Conservation (phyloP, 2,797 vertebrate species). For the Melanotaenia pygmaea region DNA sequence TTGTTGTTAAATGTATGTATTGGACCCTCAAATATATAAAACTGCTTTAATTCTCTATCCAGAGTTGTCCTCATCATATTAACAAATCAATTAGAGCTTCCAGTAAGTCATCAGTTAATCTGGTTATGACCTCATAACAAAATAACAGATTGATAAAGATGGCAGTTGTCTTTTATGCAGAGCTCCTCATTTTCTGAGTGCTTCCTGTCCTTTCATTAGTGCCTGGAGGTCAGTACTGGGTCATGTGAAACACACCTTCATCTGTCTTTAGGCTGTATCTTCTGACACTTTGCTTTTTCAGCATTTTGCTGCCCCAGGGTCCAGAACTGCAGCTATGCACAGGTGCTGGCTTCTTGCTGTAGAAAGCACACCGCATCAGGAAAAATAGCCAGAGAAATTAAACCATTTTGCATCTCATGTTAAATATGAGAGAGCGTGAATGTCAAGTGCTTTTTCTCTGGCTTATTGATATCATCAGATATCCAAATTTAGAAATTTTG, state of each 20-base stretch:
- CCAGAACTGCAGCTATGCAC: slow-evolving; percentile 60
- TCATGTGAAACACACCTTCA: slow-evolving; percentile 63
- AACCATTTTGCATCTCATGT: not conserved
- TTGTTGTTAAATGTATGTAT: not conserved
- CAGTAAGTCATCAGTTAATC: not conserved
- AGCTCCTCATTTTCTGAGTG: slow-evolving; percentile 30
- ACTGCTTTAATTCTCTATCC: not conserved
- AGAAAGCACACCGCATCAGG: slow-evolving; percentile 22
- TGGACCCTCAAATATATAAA: not conserved
- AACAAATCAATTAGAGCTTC: not conserved
- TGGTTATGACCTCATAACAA: slow-evolving; percentile 1
- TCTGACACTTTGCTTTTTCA: slow-evolving; percentile 72
- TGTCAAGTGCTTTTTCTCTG: not conserved
- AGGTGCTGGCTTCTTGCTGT: slow-evolving; percentile 41
- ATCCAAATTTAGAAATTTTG: not conserved
- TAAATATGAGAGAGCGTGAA: not conserved
- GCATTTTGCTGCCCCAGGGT: slow-evolving; percentile 64
- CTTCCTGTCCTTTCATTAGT: slow-evolving; percentile 53
- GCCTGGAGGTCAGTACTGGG: slow-evolving; percentile 53
- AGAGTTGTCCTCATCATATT: not conserved
- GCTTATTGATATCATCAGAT: not conserved
- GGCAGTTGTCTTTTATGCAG: slow-evolving; percentile 49
- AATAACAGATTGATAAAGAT: slow-evolving; percentile 30
- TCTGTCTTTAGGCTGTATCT: slow-evolving; percentile 61
- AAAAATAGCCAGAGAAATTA: slow-evolving; percentile 23